These are phyloP conservation scores for Pogonomyrmex barbatus DNA, from an alignment of 1,140 invertebrate genomes.

Conservation along the genomic window DNA sequence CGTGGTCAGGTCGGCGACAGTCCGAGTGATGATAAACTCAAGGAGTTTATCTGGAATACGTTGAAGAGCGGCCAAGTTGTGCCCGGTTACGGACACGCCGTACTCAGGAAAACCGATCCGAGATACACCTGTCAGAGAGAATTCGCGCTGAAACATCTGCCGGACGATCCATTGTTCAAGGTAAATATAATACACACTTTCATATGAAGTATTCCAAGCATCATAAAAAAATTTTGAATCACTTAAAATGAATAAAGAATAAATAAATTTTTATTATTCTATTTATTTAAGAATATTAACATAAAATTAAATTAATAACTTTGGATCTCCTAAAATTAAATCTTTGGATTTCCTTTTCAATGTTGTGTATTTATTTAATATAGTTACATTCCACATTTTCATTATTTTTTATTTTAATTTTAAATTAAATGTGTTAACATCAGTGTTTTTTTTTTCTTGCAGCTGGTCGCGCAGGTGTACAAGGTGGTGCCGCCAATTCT, in stretches of 20 bases:
- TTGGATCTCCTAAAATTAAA: not conserved
- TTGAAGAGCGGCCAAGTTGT: slow-evolving; percentile 98
- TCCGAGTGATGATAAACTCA: slow-evolving; percentile 94
- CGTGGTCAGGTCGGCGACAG: slow-evolving; percentile 92
- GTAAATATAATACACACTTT: slow-evolving; percentile 77
- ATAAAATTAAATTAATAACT: not conserved
- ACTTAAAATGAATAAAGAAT: not conserved
- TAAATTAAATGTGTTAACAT: not conserved
- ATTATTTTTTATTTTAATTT: not conserved
- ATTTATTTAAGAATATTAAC: not conserved
- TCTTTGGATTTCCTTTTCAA: not conserved
- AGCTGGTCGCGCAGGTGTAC: slow-evolving; percentile 96
- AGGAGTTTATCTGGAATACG: slow-evolving; percentile 98
- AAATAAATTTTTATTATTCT: not conserved
- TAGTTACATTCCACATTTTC: not conserved
- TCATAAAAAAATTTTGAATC: not conserved
- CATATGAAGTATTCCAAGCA: not conserved
- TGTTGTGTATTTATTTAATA: slow-evolving; percentile 1
- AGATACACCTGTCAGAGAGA: slow-evolving; percentile 97
- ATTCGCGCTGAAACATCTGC: slow-evolving; percentile 97
- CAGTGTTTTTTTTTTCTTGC: slow-evolving; percentile 38
- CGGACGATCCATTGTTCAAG: slow-evolving; percentile 96
- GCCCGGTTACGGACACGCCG: slow-evolving; percentile 98
- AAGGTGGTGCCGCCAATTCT: slow-evolving; percentile 97
- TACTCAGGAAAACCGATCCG: slow-evolving; percentile 98